phyloP scores from a whole-genome alignment of 2,113 vertebrate genomes.

The Eudorcas thomsonii region DNA sequence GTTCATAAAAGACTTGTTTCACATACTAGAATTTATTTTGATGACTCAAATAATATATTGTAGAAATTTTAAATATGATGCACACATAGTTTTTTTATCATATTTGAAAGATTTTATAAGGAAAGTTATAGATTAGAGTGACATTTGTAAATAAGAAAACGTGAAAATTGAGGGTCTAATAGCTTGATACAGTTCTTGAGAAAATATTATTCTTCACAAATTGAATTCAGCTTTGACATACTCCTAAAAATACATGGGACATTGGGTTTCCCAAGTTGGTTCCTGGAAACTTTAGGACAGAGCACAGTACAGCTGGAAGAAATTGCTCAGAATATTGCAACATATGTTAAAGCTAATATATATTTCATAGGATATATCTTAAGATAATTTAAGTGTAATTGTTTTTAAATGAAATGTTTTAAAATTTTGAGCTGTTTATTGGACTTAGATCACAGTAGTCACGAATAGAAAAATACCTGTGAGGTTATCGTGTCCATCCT shows the following conservation, averaged over 20 bases:
- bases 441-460: conserved; percentile 26
- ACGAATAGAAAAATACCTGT: conserved; percentile 34
- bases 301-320: neutral
- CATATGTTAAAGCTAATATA: neutral
- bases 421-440: neutral
- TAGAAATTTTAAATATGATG: neutral
- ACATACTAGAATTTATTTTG: neutral
- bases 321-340: neutral
- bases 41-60: neutral
- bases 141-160: neutral
- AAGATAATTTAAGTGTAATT: conserved; percentile 38
- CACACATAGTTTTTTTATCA: neutral
- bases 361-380: neutral
- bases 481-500: neutral
- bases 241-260: neutral
- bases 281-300: neutral
- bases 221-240: conserved; percentile 2
- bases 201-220: neutral
- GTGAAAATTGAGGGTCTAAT: neutral
- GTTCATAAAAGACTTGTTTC: neutral
- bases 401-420: conserved; percentile 43
- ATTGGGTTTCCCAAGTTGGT: neutral
- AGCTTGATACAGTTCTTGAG: neutral
- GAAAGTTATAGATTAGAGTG: neutral
- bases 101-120: neutral